Evolutionary conservation across 2,888 invertebrate genomes (phyloP), one percentile per base, ranked within the genome.

Genomic region (Troides oblongomaculatus): DNA sequence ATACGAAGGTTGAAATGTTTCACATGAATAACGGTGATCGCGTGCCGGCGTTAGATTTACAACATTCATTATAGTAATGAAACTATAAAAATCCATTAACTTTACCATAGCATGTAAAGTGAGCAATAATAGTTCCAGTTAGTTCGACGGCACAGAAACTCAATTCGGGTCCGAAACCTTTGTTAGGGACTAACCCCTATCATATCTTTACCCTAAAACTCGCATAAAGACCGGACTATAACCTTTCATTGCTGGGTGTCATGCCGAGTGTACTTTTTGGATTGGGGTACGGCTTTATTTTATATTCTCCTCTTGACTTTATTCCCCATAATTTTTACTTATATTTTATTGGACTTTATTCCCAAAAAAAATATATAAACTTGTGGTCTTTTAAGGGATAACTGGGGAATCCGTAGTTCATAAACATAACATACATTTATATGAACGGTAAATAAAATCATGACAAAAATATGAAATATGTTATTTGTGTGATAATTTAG

Each of bases 51-150:
- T 58, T 25, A 46, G 25, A 46, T 62, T 58, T 30, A 50, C 50
- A 18, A 23, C 17, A 21, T 62, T 46, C n/a, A 43, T 25, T 57
- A 57, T 58, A 58, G 62, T 25, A 68, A 74, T 73, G 73, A 73
- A 74, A 72, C 71, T 74, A 74, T 73, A 69, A 73, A 69, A 61
- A 60, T 71, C 71, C 73, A 74, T 73, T 71, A 72, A 62, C 60
- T 64, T 66, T 30, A 66, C 43, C 66, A 57, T 72, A 17, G 72
- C 74, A 73, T 72, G 73, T 70, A 58, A 69, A 60, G 62, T 70
- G 70, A 73, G 59, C 70, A 64, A 70, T 73, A 73, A 73, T 68
- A 66, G 53, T 68, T 68, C 46, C 62, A 68, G 53, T 63, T 30
- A 62, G 46, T 68, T 57, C 62, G 66, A 21, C 66, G 53, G 56